A percentile compares a stretch with the other conserved stretches of the same genome.
These are phyloP conservation scores for Tangara arthus DNA, from an alignment of 2,797 vertebrate genomes.

Conservation along the genomic window DNA sequence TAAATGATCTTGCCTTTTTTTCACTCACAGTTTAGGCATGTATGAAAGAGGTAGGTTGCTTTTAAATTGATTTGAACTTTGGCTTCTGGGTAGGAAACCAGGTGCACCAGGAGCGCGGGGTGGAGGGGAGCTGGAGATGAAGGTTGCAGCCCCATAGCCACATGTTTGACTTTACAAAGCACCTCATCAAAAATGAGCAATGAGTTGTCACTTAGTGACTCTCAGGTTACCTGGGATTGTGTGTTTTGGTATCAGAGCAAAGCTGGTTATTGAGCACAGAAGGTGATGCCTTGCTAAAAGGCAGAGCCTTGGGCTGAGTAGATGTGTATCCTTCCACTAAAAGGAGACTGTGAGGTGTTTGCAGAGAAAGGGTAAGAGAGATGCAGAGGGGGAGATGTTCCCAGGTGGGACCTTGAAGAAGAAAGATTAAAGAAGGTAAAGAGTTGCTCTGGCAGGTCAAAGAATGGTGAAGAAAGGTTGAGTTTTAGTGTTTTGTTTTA, in stretches of 20 bases:
- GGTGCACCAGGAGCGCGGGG: rapidly evolving
- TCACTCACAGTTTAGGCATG: not conserved
- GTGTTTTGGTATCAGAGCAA: not conserved
- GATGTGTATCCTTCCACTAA: not conserved
- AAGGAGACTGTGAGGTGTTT: not conserved
- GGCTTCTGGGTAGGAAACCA: not conserved
- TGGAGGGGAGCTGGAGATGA: not conserved
- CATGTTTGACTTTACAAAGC: not conserved
- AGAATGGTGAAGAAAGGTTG: not conserved
- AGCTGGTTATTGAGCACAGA: not conserved
- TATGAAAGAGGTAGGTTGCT: not conserved
- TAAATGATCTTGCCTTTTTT: not conserved
- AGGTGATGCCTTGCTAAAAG: not conserved
- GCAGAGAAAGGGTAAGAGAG: not conserved
- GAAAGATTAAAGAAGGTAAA: not conserved
- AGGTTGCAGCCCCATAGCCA: rapidly evolving
- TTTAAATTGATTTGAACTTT: not conserved
- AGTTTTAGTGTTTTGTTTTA: not conserved
- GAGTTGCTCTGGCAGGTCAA: not conserved
- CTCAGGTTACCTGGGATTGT: not conserved
- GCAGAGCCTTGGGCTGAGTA: not conserved
- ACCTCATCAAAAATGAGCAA: not conserved
- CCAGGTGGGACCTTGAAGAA: not conserved
- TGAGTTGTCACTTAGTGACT: not conserved
- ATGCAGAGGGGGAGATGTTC: not conserved